These are phyloP conservation scores for Cyrtodaria siliqua DNA, from an alignment of 2,888 invertebrate species.

Conservation along the genomic window DNA sequence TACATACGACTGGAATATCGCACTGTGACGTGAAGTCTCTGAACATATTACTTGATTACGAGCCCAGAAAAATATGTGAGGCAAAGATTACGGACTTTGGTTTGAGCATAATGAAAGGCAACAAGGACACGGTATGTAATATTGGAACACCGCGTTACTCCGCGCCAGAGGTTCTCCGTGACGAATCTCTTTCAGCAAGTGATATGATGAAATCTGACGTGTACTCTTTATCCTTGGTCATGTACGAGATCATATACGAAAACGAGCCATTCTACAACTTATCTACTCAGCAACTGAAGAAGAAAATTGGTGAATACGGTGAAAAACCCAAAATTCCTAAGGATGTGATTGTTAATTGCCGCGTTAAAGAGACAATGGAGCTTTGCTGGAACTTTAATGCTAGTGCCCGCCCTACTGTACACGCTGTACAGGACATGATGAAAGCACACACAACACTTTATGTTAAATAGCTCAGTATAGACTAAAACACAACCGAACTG, in stretches of 20 bases:
- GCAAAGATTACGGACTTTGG: slow-evolving; percentile 70
- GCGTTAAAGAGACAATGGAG: too few species aligned
- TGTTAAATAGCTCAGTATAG: too few species aligned
- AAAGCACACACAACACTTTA: too few species aligned
- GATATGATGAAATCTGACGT: slow-evolving; percentile 57
- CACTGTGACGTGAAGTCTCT: slow-evolving; percentile 66
- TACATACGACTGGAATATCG: slow-evolving; percentile 58
- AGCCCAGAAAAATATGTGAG: slow-evolving; percentile 12
- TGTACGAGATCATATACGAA: slow-evolving; percentile 54
- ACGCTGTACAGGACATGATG: too few species aligned
- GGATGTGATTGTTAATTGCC: too few species aligned
- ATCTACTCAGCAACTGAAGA: slow-evolving; percentile 35
- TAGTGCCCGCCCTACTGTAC: too few species aligned
- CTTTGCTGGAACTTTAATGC: too few species aligned
- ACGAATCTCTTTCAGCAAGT: slow-evolving; percentile 28
- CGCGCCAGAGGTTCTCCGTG: slow-evolving; percentile 63
- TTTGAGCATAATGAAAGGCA: slow-evolving; percentile 62
- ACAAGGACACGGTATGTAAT: slow-evolving; percentile 40
- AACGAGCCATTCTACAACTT: slow-evolving; percentile 57
- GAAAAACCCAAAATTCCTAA: slow-evolving; percentile 26
- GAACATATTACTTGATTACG: slow-evolving; percentile 59
- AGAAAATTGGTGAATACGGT: slow-evolving; percentile 49
- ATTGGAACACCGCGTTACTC: slow-evolving; percentile 63
- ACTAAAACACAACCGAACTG: too few species aligned
- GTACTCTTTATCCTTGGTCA: slow-evolving; percentile 53